Base-by-base conservation (phyloP, 1,140 invertebrate species). In the Lysiphlebus fabarum region DNA sequence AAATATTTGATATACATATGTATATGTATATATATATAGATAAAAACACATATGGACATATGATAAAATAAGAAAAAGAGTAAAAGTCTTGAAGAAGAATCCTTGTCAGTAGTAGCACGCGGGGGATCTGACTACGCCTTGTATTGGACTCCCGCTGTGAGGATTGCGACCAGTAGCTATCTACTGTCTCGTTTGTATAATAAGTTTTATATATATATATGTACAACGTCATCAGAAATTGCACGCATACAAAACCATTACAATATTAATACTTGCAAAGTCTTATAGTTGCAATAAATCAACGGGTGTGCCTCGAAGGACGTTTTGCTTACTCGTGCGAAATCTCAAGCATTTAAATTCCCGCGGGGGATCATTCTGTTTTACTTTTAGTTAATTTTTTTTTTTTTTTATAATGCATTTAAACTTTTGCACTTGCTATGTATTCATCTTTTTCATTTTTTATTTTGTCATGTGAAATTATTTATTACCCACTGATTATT, bases 131-230 rank as follows among this genome's bases (percentile, higher is more conserved):
- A 68, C 71, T 69, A 65, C 67, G 63, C 61, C 59, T 59, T 69
- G 65, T 65, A 64, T 67, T 59, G 73, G 74, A 76, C 76, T 74
- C 76, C 75, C 72, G 76, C 67, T 67, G 75, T 65, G 76, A 64
- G 17, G 67, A 75, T 75, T 76, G 77, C 68, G 77, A 75, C 76
- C 77, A 69, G 77, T 79, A 78, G 76, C 77, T 69, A 77, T 78
- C 76, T 71, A 72, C 74, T 76, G 75, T 76, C 77, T 73, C 73
- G 72, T 77, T 75, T 70, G 72, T 75, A n/a, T n/a, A 76, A 76
- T 77, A 71, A 68, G 66, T 69, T 70, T 70, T 70, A 70, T 66
- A 68, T 49, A 61, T 45, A 58, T 55, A 65, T 50, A 58, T 61
- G 14, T 50, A 40, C 47, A 53, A 47, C 62, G 6, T 7, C 7